Conservation (phyloP, 37 sponge, comb jelly and placozoan genomes). For the Cliona cf. orientalis region DNA sequence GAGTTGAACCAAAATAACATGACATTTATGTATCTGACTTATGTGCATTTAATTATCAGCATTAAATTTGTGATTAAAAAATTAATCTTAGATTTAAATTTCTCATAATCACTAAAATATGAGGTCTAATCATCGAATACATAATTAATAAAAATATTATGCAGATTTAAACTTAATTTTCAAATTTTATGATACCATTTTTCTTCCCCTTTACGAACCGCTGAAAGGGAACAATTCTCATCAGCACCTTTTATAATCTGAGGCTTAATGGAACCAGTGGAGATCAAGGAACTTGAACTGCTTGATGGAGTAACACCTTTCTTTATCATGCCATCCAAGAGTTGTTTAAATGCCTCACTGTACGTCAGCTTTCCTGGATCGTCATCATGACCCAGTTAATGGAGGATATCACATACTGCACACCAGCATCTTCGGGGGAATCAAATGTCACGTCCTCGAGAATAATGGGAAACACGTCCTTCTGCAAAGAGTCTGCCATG, state of each 20-base stretch:
- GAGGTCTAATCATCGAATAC: too few species aligned
- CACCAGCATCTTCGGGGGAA: constrained; percentile 34
- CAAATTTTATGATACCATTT: not conserved
- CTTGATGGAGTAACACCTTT: not conserved
- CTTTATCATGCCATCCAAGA: not conserved
- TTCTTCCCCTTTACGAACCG: not conserved
- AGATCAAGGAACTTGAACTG: not conserved
- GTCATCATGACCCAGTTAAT: constrained; percentile 71
- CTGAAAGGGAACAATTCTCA: not conserved
- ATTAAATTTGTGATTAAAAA: too few species aligned
- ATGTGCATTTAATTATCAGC: too few species aligned
- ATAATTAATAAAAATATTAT: too few species aligned
- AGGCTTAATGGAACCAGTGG: not conserved
- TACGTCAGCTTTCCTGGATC: not conserved
- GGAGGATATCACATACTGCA: constrained; percentile 58
- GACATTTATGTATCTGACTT: too few species aligned
- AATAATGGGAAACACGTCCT: constrained; percentile 56
- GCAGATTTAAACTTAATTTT: too few species aligned
- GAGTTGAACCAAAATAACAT: too few species aligned
- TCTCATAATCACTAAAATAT: too few species aligned
- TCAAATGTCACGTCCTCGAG: constrained; percentile 47
- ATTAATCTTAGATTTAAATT: too few species aligned
- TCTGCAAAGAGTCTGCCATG: constrained; percentile 51
- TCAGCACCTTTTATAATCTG: not conserved
- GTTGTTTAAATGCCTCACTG: constrained; percentile 1